Base-by-base conservation (phyloP, 1,140 invertebrate species). In the Lethocerus indicus region DNA sequence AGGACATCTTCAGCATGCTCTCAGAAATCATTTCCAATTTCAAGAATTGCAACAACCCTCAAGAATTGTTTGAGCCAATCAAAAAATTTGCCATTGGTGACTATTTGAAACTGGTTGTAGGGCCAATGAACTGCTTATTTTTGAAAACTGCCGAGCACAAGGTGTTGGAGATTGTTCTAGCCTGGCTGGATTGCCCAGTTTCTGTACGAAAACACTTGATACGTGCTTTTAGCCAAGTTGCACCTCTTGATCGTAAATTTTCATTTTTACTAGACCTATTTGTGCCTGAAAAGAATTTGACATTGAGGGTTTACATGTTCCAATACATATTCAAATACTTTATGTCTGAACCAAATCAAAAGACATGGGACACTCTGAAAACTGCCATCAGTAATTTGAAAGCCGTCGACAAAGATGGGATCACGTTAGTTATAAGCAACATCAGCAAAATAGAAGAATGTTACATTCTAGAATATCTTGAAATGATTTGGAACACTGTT, bases 141-240 rank as follows among this genome's bases (percentile, higher is more conserved):
- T n/a, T 43, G 4, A 42, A 36, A 16, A 18, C 28, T 4, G 39
- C 49, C 3, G 49, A 50, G 16, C 27, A 28, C 24, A 27, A 50
- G 32, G 44, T 50, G 13, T 20, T 50, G 16, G 2, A 14, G n/a
- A 3, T 29, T 16, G 13, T 50, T 3, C 29, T 43, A 20, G 13
- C 28, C 21, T 50, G 39, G 39, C 16, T 50, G 7, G 27, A 50
- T 26, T 39, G 39, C n/a, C 49, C 49, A 2, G 36, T 50, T 7
- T 50, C 49, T n/a, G 9, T 50, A 7, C n/a, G 49, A 21, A 50
- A 50, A n/a, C 49, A 50, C 24, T 43, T 50, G 29, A 18, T 50
- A 4, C 16, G 49, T 5, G 20, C 40, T 24, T 42, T 14, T 18
- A 26, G 28, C 27, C 21, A 14, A 18, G 32, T 50, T 1, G 49